Percentiles rank a stretch among this genome's conserved stretches.
phyloP scores from a whole-genome alignment of 1,140 invertebrate species.

The Diachasmimorpha longicaudata region DNA sequence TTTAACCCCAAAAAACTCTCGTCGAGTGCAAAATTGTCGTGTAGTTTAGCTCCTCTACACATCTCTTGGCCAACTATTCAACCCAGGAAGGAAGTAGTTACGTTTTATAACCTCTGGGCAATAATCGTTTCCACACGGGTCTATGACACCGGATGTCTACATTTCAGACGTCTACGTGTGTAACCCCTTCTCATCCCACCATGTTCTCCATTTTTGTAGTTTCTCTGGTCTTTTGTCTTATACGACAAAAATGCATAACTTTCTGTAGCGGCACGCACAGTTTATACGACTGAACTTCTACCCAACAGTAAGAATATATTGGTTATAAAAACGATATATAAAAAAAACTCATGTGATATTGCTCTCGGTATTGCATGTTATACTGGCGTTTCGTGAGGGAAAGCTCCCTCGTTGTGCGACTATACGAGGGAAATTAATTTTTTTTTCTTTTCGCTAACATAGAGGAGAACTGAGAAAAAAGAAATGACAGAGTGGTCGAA shows the following conservation, averaged over 20 bases:
- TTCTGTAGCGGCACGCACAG: background rate
- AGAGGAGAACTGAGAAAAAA: background rate
- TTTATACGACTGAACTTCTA: background rate
- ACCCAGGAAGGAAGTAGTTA: constrained; percentile 46
- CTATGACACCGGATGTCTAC: constrained; percentile 29
- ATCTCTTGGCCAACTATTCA: background rate
- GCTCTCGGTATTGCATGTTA: background rate
- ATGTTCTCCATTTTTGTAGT: background rate
- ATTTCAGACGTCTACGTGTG: background rate
- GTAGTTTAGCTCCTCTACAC: constrained; percentile 32
- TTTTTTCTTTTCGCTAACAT: background rate
- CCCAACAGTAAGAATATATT: background rate
- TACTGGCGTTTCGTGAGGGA: background rate
- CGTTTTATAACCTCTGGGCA: constrained; percentile 45
- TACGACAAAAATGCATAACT: background rate
- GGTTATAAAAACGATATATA: background rate
- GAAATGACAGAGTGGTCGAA: constrained; percentile 23
- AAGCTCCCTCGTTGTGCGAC: background rate
- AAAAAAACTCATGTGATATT: background rate
- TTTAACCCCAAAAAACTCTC: constrained; percentile 23
- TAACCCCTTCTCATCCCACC: background rate
- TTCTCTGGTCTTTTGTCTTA: background rate
- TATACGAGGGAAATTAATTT: constrained; percentile 31
- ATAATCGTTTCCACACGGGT: constrained; percentile 47
- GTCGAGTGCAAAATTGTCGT: constrained; percentile 45